Evolutionary conservation across 1,140 invertebrate species (phyloP).

Genomic region (Caenorhabditis remanei): DNA sequence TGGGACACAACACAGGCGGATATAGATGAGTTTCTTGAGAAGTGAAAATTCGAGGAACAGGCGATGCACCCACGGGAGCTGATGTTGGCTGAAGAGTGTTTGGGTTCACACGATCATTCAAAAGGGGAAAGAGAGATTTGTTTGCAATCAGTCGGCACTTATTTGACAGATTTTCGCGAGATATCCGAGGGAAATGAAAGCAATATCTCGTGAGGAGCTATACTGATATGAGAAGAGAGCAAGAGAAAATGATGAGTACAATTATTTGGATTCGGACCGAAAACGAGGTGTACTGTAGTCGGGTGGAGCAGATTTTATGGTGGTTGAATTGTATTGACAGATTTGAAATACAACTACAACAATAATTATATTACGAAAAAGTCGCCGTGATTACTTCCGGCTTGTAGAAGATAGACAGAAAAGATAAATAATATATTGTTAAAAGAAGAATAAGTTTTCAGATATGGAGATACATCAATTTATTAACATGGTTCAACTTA

Average conservation of each 20-base stretch:
- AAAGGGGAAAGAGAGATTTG: slow-evolving; percentile 4
- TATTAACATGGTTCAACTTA: too few species aligned
- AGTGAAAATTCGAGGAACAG: neutral
- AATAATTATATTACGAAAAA: neutral
- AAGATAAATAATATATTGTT: too few species aligned
- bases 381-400: too few species aligned
- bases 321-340: neutral
- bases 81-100: neutral
- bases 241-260: neutral
- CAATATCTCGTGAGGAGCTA: slow-evolving; percentile 24
- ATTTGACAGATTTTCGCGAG: slow-evolving; percentile 50
- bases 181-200: neutral
- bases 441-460: too few species aligned
- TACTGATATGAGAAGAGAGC: neutral
- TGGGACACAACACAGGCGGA: neutral
- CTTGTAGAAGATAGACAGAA: too few species aligned
- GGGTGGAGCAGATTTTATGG: neutral
- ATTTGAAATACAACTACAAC: neutral
- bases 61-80: slow-evolving; percentile 12
- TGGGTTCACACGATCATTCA: slow-evolving; percentile 54
- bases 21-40: neutral
- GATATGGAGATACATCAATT: too few species aligned
- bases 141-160: slow-evolving; percentile 46
- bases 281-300: slow-evolving; percentile 8
- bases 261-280: neutral